A percentile compares a stretch with the other conserved stretches of the same genome.
These are phyloP conservation scores for Pterostichus niger DNA, from an alignment of 2,888 invertebrate species.

Conservation along the genomic window DNA sequence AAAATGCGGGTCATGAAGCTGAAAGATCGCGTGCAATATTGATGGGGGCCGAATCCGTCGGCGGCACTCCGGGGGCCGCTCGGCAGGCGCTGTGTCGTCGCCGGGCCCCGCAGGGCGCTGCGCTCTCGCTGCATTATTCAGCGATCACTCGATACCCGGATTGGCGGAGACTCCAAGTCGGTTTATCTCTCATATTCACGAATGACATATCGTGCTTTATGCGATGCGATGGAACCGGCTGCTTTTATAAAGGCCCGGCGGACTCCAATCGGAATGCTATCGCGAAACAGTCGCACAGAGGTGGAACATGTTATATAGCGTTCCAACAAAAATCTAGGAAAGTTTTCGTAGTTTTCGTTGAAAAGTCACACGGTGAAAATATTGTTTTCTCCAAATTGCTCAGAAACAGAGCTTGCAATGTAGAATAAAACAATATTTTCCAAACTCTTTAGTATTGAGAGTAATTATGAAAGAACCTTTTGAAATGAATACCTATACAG, in stretches of 20 bases:
- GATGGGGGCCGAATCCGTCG: slow-evolving; percentile 67
- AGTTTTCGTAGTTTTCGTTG: not conserved
- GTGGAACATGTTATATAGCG: not conserved
- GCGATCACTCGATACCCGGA: slow-evolving; percentile 71
- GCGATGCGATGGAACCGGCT: slow-evolving; percentile 28
- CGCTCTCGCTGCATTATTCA: slow-evolving; percentile 72
- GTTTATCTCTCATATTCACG: slow-evolving; percentile 59
- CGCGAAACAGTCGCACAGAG: slow-evolving; percentile 2
- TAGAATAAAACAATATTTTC: too few relatives aligned
- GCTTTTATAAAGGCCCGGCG: slow-evolving; percentile 35
- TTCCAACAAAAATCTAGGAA: slow-evolving; percentile 10
- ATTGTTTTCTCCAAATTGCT: too few relatives aligned
- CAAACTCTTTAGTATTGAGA: too few relatives aligned
- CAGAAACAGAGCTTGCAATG: too few relatives aligned
- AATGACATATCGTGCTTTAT: slow-evolving; percentile 60
- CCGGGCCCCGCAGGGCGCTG: slow-evolving; percentile 10
- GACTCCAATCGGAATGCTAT: slow-evolving; percentile 9
- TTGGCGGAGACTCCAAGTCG: slow-evolving; percentile 44
- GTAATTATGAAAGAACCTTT: too few relatives aligned
- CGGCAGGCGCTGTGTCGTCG: slow-evolving; percentile 30
- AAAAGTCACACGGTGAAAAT: too few relatives aligned
- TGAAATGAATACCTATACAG: too few relatives aligned
- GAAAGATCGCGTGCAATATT: slow-evolving; percentile 72
- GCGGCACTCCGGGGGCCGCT: slow-evolving; percentile 30
- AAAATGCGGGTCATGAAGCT: slow-evolving; percentile 69